Percentiles rank a stretch among this genome's conserved stretches.
Conservation (phyloP, 2,797 vertebrate genomes). For the Morelia viridis region DNA sequence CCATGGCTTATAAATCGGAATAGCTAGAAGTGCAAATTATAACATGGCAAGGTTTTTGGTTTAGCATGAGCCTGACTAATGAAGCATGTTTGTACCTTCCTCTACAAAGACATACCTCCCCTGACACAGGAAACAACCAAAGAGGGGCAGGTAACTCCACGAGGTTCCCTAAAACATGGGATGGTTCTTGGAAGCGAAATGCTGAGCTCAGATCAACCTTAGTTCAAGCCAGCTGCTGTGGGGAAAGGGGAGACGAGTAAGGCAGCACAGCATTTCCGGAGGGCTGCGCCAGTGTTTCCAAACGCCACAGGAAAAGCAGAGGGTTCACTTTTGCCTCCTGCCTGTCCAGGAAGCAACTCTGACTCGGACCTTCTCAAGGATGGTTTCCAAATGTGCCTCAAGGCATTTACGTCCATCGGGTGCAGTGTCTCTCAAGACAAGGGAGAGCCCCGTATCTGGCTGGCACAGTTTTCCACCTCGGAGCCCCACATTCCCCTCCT, state of each 20-base stretch:
- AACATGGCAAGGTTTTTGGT: too few relatives aligned
- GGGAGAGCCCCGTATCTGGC: background rate
- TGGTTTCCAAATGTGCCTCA: constrained; percentile 5
- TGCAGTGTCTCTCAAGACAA: background rate
- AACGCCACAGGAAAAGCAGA: background rate
- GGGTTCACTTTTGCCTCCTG: too few relatives aligned
- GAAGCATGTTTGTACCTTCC: too few relatives aligned
- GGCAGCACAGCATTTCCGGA: too few relatives aligned
- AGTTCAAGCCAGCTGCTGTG: background rate
- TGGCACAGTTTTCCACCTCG: background rate
- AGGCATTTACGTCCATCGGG: too few relatives aligned
- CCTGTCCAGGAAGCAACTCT: background rate
- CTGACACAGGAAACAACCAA: background rate
- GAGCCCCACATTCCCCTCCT: background rate
- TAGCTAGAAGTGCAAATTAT: too few relatives aligned
- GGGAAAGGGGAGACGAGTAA: too few relatives aligned
- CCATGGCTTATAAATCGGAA: too few relatives aligned
- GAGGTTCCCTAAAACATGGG: background rate
- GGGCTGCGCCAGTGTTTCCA: background rate
- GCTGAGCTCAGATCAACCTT: background rate
- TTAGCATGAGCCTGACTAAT: too few relatives aligned
- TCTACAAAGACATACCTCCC: too few relatives aligned
- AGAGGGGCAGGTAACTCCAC: background rate
- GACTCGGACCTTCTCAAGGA: background rate
- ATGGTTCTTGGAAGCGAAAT: background rate